Conservation (phyloP, 2,797 vertebrate species). For the Parauchenoglanis punctatus region DNA sequence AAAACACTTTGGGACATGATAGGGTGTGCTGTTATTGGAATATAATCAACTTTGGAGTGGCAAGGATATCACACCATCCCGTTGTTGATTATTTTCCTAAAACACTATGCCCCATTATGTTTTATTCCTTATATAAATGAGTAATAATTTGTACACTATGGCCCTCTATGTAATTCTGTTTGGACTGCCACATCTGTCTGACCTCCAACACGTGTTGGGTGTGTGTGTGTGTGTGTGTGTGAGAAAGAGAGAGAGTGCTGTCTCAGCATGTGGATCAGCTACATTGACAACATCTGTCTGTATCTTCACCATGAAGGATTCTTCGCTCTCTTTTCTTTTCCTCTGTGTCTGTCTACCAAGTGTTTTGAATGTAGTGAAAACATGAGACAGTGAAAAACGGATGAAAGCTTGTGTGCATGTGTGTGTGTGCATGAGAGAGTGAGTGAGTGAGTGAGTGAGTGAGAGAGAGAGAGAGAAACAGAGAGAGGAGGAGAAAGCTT, state of each 20-base stretch:
- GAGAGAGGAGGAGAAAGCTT: background rate
- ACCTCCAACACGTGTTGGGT: slow-evolving; percentile 16
- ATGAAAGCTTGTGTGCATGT: background rate
- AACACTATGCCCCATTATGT: background rate
- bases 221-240: background rate
- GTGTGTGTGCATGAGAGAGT: background rate
- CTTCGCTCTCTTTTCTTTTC: background rate
- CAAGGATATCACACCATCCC: background rate
- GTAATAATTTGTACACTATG: background rate
- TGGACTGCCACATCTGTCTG: slow-evolving; percentile 4
- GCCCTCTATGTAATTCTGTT: background rate
- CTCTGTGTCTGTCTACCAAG: background rate
- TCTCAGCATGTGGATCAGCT: slow-evolving; percentile 41
- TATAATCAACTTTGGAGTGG: background rate
- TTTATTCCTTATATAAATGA: background rate
- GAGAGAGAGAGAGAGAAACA: background rate
- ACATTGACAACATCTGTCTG: slow-evolving; percentile 43
- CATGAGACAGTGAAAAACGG: background rate
- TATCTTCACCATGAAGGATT: slow-evolving; percentile 10
- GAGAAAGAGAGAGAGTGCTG: background rate
- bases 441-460: background rate
- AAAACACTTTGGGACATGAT: background rate
- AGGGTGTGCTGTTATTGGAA: background rate
- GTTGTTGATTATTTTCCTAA: background rate
- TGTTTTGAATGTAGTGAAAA: background rate